Percentiles rank a stretch among this genome's conserved stretches.
Evolutionary conservation across 2,888 invertebrate species (phyloP).

Genomic region (Linnaemya tessellans): DNA sequence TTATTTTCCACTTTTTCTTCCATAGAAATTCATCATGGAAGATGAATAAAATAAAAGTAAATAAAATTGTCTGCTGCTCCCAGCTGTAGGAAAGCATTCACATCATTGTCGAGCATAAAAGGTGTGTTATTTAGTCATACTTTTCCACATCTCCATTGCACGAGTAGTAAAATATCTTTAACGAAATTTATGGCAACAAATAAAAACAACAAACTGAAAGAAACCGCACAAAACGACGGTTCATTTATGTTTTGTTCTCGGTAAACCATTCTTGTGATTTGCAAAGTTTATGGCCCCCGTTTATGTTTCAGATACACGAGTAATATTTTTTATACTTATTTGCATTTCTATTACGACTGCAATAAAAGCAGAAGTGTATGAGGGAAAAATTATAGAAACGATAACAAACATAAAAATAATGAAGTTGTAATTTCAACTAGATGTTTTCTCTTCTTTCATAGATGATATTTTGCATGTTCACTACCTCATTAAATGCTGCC

Average conservation of each 20-base stretch:
- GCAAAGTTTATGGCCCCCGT: slow-evolving; percentile 63
- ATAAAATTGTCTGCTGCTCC: neutral
- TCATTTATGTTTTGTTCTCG: slow-evolving; percentile 34
- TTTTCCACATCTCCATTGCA: slow-evolving; percentile 31
- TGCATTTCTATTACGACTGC: slow-evolving; percentile 62
- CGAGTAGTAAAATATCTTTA: slow-evolving; percentile 38
- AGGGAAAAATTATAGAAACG: neutral
- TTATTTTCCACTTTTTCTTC: neutral
- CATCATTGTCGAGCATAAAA: slow-evolving; percentile 23
- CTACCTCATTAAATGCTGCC: slow-evolving; percentile 58
- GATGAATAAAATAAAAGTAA: neutral
- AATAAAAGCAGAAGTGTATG: slow-evolving; percentile 29
- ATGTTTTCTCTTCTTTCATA: slow-evolving; percentile 45
- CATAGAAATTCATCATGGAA: too few relatives aligned
- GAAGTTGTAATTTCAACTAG: slow-evolving; percentile 61
- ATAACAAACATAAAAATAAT: slow-evolving; percentile 37
- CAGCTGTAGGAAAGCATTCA: slow-evolving; percentile 14
- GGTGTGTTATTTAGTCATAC: slow-evolving; percentile 42
- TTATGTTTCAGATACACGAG: slow-evolving; percentile 56
- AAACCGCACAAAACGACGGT: slow-evolving; percentile 5
- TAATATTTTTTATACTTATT: slow-evolving; percentile 55
- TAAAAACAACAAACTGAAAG: neutral
- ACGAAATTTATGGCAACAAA: slow-evolving; percentile 43
- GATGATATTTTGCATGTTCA: slow-evolving; percentile 44
- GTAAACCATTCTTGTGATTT: slow-evolving; percentile 63